Conservation (phyloP, 2,888 invertebrate species). For the Oscheius sp. region DNA sequence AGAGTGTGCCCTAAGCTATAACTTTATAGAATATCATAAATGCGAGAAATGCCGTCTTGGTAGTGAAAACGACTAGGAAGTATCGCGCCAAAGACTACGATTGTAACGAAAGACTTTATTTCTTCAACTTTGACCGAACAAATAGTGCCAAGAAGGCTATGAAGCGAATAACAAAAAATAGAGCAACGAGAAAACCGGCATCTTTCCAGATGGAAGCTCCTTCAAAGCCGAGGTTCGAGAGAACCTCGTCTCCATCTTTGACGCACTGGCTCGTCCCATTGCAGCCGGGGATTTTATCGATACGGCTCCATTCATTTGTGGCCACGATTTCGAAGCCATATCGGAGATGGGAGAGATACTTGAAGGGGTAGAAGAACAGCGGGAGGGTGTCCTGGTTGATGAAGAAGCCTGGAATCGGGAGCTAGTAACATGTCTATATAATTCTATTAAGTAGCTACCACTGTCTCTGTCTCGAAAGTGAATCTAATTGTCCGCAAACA, state of each 20-base stretch:
- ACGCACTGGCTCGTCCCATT: slow-evolving; percentile 36
- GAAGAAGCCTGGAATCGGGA: slow-evolving; percentile 59
- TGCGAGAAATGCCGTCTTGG: too few species aligned
- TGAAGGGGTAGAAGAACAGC: slow-evolving; percentile 74
- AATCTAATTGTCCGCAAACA: too few species aligned
- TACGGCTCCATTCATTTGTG: slow-evolving; percentile 74
- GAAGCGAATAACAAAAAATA: slow-evolving; percentile 62
- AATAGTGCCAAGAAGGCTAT: slow-evolving; percentile 64
- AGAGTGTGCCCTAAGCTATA: too few species aligned
- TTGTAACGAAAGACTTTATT: slow-evolving; percentile 36
- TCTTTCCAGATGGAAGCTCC: slow-evolving; percentile 53
- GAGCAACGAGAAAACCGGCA: slow-evolving; percentile 50
- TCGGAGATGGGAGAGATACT: slow-evolving; percentile 75
- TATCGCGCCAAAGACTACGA: too few species aligned
- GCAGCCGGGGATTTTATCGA: slow-evolving; percentile 65
- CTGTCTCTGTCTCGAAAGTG: too few species aligned
- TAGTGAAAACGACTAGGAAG: too few species aligned
- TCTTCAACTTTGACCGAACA: slow-evolving; percentile 51
- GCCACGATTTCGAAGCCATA: slow-evolving; percentile 74
- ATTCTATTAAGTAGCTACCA: too few species aligned
- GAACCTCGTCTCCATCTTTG: slow-evolving; percentile 58
- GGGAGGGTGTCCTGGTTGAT: slow-evolving; percentile 82
- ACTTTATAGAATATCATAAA: too few species aligned
- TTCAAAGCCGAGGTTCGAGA: slow-evolving; percentile 60
- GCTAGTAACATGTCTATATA: background rate